These are phyloP conservation scores for Ardeotis arabs DNA, from an alignment of 2,113 vertebrate species.

Conservation along the genomic window DNA sequence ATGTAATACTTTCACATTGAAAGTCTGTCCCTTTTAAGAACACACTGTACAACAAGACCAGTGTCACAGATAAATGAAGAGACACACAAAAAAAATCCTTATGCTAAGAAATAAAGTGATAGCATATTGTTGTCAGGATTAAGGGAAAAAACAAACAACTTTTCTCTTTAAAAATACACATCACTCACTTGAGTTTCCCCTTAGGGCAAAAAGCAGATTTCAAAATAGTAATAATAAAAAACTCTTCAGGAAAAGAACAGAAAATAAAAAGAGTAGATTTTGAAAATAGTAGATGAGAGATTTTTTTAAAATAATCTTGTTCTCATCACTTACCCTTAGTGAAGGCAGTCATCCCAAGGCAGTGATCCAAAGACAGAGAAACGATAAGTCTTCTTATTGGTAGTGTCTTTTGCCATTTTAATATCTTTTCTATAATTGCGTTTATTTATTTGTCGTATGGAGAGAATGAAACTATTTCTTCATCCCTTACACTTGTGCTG, in stretches of 20 bases:
- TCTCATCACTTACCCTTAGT: background rate
- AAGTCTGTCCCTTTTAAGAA: background rate
- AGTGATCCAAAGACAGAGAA: background rate
- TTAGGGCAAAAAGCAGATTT: background rate
- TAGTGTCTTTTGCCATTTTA: background rate
- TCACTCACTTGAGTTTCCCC: background rate
- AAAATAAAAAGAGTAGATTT: background rate
- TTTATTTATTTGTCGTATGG: background rate
- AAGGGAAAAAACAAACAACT: background rate
- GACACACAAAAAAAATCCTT: background rate
- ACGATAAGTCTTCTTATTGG: background rate
- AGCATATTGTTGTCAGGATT: background rate
- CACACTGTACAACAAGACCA: background rate
- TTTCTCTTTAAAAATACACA: slow-evolving; percentile 17
- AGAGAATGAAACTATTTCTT: background rate
- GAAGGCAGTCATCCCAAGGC: background rate
- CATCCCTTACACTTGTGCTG: background rate
- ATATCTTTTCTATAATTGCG: background rate
- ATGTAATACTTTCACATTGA: background rate
- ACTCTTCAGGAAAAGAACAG: background rate
- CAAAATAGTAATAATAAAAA: background rate
- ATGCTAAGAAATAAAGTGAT: background rate
- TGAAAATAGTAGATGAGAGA: background rate
- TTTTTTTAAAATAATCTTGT: background rate
- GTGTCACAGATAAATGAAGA: background rate